phyloP scores from a whole-genome alignment of 2,888 invertebrate genomes.

The Amphiduros pacificus region DNA sequence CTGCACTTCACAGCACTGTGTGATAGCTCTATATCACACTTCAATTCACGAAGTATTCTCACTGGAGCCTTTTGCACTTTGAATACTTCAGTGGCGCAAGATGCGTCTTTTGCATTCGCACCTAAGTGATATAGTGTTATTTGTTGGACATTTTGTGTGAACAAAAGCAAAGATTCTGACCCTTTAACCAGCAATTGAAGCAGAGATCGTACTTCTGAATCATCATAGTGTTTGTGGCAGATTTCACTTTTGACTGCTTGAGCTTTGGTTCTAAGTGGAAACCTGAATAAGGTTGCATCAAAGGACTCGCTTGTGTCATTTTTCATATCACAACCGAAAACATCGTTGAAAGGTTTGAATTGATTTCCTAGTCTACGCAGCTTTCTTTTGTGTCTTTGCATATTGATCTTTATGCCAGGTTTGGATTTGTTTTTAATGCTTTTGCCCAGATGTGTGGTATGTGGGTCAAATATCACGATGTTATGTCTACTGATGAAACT shows the following conservation, averaged over 20 bases:
- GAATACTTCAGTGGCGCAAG: conserved; percentile 24
- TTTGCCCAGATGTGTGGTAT: conserved; percentile 41
- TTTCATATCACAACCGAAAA: conserved; percentile 42
- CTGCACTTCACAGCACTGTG: conserved; percentile 14
- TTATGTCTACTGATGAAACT: conserved; percentile 49
- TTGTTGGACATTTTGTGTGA: conserved; percentile 47
- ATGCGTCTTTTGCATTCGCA: neutral
- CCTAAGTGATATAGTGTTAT: conserved; percentile 41
- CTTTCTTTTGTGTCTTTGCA: conserved; percentile 33
- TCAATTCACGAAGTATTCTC: conserved; percentile 28
- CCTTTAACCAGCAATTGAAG: conserved; percentile 38
- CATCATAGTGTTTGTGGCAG: conserved; percentile 37
- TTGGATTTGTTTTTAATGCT: conserved; percentile 34
- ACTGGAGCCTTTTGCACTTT: conserved; percentile 24
- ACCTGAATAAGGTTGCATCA: conserved; percentile 49
- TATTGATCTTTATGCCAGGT: conserved; percentile 41
- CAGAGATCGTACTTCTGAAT: conserved; percentile 37
- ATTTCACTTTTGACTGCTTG: conserved; percentile 48
- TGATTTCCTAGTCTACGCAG: conserved; percentile 38
- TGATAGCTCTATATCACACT: conserved; percentile 1
- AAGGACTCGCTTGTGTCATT: conserved; percentile 23
- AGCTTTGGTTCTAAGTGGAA: conserved; percentile 47
- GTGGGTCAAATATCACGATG: conserved; percentile 54
- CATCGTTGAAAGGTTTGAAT: conserved; percentile 44
- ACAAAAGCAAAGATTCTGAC: conserved; percentile 46